A percentile compares a stretch with the other conserved stretches of the same genome.
Conservation (phyloP, 2,797 vertebrate species). For the Lithobates pipiens region DNA sequence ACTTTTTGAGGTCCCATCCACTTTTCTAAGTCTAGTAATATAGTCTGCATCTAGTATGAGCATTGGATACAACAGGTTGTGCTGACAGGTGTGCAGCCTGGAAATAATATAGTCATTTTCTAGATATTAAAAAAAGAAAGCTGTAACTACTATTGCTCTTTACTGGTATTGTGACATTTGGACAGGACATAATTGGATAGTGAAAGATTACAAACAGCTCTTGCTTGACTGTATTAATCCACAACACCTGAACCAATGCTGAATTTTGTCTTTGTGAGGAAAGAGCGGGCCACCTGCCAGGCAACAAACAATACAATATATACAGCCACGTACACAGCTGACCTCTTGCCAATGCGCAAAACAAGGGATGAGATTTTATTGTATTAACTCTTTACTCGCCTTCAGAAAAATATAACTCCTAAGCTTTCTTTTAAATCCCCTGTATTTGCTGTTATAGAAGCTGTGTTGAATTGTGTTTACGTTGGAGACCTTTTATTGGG, state of each 20-base stretch:
- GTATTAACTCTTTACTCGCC: slow-evolving; percentile 18
- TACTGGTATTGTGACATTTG: slow-evolving; percentile 11
- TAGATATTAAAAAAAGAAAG: not conserved
- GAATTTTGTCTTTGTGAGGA: slow-evolving; percentile 17
- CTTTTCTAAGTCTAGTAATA: not conserved
- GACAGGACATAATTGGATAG: not conserved
- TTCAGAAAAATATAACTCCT: not conserved
- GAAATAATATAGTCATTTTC: not conserved
- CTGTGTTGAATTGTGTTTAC: not conserved
- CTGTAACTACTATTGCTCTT: slow-evolving; percentile 14
- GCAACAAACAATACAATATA: slow-evolving; percentile 32
- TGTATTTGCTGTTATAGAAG: too few relatives aligned
- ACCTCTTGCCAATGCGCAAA: slow-evolving; percentile 25
- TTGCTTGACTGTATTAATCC: slow-evolving; percentile 10
- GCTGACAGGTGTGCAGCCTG: not conserved
- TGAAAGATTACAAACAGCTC: slow-evolving; percentile 26
- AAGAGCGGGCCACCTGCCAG: slow-evolving; percentile 28
- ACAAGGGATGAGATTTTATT: not conserved
- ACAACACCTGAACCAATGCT: slow-evolving; percentile 1
- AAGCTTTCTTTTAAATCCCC: too few relatives aligned
- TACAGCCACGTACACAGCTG: slow-evolving; percentile 28
- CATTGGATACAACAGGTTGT: not conserved
- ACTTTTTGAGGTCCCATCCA: not conserved
- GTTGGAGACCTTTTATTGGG: not conserved
- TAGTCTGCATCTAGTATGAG: not conserved